Percentiles rank a stretch among this genome's conserved stretches.
Evolutionary conservation across 1,140 invertebrate species (phyloP).

Genomic region (Leptinotarsa defecta): DNA sequence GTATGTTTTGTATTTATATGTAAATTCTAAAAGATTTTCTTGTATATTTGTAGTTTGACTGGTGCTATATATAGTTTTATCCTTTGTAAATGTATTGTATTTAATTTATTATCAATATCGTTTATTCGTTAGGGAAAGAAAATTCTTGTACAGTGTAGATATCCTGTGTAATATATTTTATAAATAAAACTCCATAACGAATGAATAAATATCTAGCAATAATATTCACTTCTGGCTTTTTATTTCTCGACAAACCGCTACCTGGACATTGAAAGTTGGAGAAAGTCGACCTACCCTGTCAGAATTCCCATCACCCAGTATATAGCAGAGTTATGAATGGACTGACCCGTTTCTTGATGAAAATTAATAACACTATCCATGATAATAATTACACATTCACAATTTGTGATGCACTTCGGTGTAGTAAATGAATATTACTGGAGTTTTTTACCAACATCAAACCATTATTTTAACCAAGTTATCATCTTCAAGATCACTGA

Average conservation of each 20-base stretch:
- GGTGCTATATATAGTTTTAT: constrained; percentile 54
- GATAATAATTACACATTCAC: no score
- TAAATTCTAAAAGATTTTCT: constrained; percentile 42
- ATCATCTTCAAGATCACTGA: no score
- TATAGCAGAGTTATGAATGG: no score
- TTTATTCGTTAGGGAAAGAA: constrained; percentile 45
- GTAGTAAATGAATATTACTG: no score
- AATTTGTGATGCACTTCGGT: no score
- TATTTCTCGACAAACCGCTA: neutral
- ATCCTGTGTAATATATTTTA: constrained; percentile 59
- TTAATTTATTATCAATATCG: constrained; percentile 49
- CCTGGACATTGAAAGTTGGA: neutral
- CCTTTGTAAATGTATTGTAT: constrained; percentile 47
- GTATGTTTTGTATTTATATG: constrained; percentile 47
- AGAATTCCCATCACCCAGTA: no score
- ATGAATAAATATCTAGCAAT: constrained; percentile 54
- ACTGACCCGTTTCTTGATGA: no score
- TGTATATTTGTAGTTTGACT: constrained; percentile 55
- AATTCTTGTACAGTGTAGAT: constrained; percentile 57
- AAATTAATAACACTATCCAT: no score
- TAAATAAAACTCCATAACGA: constrained; percentile 55
- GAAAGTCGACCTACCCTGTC: no score
- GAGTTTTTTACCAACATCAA: no score
- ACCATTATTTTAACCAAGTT: no score
- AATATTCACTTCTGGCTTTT: constrained; percentile 10